phyloP scores from a whole-genome alignment of 2,113 vertebrate genomes.

The Panthera uncia region DNA sequence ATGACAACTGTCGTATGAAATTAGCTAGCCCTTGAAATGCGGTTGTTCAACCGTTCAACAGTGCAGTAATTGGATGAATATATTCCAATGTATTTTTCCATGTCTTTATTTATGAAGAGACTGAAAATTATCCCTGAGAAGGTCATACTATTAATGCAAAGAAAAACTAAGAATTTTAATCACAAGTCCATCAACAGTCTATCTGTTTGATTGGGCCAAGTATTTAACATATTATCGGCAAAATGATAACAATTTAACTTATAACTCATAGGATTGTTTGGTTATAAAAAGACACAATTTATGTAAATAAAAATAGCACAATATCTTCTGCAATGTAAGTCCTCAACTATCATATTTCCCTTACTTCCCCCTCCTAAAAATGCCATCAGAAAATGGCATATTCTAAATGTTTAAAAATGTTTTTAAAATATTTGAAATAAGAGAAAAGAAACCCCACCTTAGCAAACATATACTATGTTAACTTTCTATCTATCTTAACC shows the following conservation, averaged over 20 bases:
- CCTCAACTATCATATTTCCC: neutral
- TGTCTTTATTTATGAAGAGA: neutral
- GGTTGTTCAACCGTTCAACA: neutral
- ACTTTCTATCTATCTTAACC: neutral
- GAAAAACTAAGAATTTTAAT: neutral
- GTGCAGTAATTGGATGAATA: neutral
- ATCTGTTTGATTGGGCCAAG: neutral
- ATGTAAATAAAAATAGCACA: neutral
- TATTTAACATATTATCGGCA: neutral
- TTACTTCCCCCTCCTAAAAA: neutral
- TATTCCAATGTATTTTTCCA: neutral
- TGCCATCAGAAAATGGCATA: neutral
- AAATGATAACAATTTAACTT: neutral
- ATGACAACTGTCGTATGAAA: neutral
- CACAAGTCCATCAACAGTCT: neutral
- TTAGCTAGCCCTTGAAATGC: neutral
- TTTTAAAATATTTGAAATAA: neutral
- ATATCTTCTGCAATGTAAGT: neutral
- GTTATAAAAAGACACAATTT: neutral
- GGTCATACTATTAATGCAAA: neutral
- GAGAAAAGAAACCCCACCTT: neutral
- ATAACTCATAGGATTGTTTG: neutral
- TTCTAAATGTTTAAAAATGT: neutral
- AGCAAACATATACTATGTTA: neutral
- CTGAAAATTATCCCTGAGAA: constrained; percentile 4